Evolutionary conservation across 1,140 invertebrate species (phyloP).

Genomic region (Thrips palmi): DNA sequence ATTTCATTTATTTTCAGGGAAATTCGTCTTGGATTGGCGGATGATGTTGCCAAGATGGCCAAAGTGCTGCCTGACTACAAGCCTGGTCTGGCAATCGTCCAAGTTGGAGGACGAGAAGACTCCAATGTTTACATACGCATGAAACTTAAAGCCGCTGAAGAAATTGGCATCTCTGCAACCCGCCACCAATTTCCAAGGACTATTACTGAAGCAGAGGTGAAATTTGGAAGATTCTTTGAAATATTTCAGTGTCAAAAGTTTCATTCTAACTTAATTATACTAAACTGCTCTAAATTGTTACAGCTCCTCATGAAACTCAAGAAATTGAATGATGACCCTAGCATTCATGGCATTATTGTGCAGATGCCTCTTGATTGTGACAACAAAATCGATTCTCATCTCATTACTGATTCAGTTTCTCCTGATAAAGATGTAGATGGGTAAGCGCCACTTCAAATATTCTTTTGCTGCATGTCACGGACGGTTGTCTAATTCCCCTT

Average conservation of each 20-base stretch:
- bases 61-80: constrained; percentile 37
- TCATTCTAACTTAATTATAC: neutral
- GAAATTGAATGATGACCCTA: constrained; percentile 64
- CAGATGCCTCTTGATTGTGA: constrained; percentile 86
- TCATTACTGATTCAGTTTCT: constrained; percentile 70
- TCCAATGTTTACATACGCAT: constrained; percentile 98
- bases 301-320: constrained; percentile 49
- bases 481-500: neutral
- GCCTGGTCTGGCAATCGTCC: constrained; percentile 65
- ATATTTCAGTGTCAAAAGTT: neutral
- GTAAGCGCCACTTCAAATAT: constrained; percentile 26
- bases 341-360: constrained; percentile 89
- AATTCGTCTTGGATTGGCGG: constrained; percentile 46
- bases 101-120: constrained; percentile 87
- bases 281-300: constrained; percentile 13
- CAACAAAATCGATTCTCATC: constrained; percentile 63
- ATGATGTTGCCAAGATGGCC: constrained; percentile 42
- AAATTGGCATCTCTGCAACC: constrained; percentile 73
- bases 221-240: constrained; percentile 7
- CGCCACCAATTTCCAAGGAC: constrained; percentile 67
- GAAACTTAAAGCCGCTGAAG: constrained; percentile 82
- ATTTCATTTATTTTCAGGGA: constrained; percentile 33
- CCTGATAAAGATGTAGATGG: constrained; percentile 91
- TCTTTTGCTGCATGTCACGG: neutral
- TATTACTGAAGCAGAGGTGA: constrained; percentile 69